These are phyloP conservation scores for Siniperca obscura DNA, from an alignment of 2,797 vertebrate genomes.

Conservation along the genomic window DNA sequence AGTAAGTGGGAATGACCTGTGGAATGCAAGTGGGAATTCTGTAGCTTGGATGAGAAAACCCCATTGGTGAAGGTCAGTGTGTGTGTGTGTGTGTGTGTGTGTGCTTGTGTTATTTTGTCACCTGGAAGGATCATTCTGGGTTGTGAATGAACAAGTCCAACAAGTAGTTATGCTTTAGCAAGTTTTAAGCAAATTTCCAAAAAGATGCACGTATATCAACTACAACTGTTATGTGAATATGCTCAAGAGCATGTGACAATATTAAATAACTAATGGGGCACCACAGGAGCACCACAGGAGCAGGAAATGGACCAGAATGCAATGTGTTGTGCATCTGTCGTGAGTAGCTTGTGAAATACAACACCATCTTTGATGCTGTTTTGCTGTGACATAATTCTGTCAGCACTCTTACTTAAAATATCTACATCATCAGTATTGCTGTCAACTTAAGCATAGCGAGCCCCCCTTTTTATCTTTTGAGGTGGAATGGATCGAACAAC, in stretches of 20 bases:
- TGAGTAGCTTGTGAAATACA: slow-evolving; percentile 14
- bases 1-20: slow-evolving; percentile 27
- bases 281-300: not conserved
- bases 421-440: slow-evolving; percentile 19
- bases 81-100: not conserved
- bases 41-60: slow-evolving; percentile 57
- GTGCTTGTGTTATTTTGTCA: slow-evolving; percentile 1
- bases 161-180: not conserved
- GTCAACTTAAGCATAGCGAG: not conserved
- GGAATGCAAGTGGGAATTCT: slow-evolving; percentile 64
- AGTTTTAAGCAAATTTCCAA: not conserved
- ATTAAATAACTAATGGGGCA: slow-evolving; percentile 20
- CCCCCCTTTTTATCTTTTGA: not conserved
- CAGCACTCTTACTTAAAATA: slow-evolving; percentile 1
- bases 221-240: not conserved
- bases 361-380: slow-evolving; percentile 3
- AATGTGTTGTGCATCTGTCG: slow-evolving; percentile 21
- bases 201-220: not conserved
- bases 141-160: not conserved
- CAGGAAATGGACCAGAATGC: slow-evolving; percentile 32
- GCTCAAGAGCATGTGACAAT: not conserved
- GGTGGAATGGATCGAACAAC: not conserved
- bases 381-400: slow-evolving; percentile 8
- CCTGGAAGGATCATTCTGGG: not conserved
- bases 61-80: slow-evolving; percentile 27